A percentile compares a stretch with the other conserved stretches of the same genome.
Conservation (phyloP, 2,797 vertebrate genomes). For the Mus spretus region DNA sequence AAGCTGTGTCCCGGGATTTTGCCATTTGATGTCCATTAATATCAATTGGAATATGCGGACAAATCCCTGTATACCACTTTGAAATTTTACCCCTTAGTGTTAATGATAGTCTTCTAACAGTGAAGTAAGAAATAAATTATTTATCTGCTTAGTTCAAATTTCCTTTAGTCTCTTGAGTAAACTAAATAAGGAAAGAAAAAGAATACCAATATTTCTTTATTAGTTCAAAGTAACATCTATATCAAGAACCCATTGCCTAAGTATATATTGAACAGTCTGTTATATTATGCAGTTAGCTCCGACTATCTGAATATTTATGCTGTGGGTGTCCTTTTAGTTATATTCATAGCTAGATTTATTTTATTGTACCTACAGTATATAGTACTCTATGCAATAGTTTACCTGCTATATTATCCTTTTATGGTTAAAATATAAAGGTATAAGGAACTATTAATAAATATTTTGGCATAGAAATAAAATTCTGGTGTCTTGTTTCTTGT, state of each 20-base stretch:
- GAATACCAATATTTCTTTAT: constrained; percentile 71
- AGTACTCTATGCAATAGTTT: not conserved
- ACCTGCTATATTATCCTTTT: not conserved
- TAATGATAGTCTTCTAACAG: constrained; percentile 80
- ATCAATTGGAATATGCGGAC: constrained; percentile 79
- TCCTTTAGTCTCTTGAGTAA: constrained; percentile 74
- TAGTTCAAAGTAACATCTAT: constrained; percentile 71
- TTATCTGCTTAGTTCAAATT: constrained; percentile 79
- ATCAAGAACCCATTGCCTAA: constrained; percentile 36
- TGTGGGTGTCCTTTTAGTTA: constrained; percentile 20
- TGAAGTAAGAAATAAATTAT: constrained; percentile 83
- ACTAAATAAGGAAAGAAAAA: constrained; percentile 63
- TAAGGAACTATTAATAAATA: not conserved
- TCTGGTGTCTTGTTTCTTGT: not conserved
- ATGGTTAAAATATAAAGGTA: not conserved
- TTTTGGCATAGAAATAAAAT: constrained; percentile 34
- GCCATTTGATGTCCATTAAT: constrained; percentile 82
- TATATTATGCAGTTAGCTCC: not conserved
- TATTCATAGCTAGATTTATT: constrained; percentile 31
- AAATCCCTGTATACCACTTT: constrained; percentile 77
- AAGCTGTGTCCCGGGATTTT: constrained; percentile 77
- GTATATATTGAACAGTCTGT: not conserved
- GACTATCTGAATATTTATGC: not conserved
- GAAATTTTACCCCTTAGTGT: constrained; percentile 80
- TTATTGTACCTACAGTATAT: not conserved